phyloP scores from a whole-genome alignment of 1,140 invertebrate species.

The Trichonephila clavata region DNA sequence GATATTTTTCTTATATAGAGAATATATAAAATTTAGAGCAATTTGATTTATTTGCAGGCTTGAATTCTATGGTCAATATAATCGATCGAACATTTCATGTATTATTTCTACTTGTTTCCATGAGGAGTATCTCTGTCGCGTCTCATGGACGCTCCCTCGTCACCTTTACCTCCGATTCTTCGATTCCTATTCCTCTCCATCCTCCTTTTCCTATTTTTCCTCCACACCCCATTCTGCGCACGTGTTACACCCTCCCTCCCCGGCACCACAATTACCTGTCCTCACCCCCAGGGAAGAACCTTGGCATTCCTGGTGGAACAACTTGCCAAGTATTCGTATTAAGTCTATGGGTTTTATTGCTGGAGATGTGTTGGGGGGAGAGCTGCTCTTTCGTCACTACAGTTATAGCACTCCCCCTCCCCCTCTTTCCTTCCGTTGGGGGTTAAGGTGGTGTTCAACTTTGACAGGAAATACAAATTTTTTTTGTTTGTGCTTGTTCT shows the following conservation, averaged over 20 bases:
- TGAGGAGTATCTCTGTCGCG: not conserved
- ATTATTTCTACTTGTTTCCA: not conserved
- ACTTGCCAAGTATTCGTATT: conserved; percentile 69
- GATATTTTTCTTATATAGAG: no score
- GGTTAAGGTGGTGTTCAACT: not conserved
- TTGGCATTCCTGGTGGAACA: conserved; percentile 42
- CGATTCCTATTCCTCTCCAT: conserved; percentile 60
- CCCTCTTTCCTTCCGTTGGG: not conserved
- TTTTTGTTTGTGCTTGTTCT: not conserved
- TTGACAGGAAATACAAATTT: conserved; percentile 9
- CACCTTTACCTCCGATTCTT: conserved; percentile 54
- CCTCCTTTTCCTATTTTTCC: conserved; percentile 42
- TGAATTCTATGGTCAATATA: no score
- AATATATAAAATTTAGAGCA: no score
- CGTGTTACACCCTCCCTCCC: conserved; percentile 48
- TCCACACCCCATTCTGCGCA: conserved; percentile 62
- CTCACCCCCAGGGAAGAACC: conserved; percentile 30
- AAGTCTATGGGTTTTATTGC: conserved; percentile 75
- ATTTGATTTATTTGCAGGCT: no score
- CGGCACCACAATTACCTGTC: conserved; percentile 68
- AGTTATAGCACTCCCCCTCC: not conserved
- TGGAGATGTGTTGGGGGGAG: not conserved
- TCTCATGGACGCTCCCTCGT: conserved; percentile 3
- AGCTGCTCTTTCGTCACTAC: not conserved
- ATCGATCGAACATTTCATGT: not conserved